Percentiles rank a stretch among this genome's conserved stretches.
Evolutionary conservation across 2,113 vertebrate genomes (phyloP).

Genomic region (Apaloderma vittatum): DNA sequence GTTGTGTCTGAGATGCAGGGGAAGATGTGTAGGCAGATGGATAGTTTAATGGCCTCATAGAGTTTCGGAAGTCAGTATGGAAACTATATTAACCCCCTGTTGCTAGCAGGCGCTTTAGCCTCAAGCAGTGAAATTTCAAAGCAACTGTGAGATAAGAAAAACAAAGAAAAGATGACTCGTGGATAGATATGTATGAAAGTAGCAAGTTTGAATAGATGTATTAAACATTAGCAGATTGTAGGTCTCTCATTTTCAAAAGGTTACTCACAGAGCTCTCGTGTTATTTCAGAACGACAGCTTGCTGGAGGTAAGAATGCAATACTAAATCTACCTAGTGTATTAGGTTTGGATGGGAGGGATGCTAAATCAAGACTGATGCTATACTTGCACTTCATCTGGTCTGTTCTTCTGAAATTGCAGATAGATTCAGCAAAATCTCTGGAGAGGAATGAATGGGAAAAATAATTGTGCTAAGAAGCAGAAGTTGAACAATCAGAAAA

Average conservation of each 20-base stretch:
- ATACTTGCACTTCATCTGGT: background rate
- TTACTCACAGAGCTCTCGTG: background rate
- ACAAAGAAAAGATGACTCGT: background rate
- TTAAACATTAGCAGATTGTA: background rate
- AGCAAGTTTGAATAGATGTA: background rate
- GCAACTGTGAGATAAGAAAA: background rate
- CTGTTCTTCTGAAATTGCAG: background rate
- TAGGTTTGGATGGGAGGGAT: background rate
- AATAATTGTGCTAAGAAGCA: background rate
- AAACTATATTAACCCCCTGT: background rate
- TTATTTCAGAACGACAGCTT: background rate
- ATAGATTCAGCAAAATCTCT: background rate
- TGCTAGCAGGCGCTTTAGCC: background rate
- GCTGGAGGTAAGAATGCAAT: background rate
- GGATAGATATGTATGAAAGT: background rate
- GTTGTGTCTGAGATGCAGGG: rapidly evolving
- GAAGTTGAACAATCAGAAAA: background rate
- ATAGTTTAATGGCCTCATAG: background rate
- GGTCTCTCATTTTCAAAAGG: background rate
- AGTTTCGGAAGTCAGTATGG: background rate
- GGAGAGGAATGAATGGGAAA: background rate
- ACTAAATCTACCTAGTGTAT: background rate
- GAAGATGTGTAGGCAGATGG: background rate
- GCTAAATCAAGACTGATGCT: background rate
- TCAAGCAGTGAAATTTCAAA: background rate